Evolutionary conservation across 2,888 invertebrate genomes (phyloP), one percentile per base, ranked within the genome.

Genomic region (Serrognathus titanus): DNA sequence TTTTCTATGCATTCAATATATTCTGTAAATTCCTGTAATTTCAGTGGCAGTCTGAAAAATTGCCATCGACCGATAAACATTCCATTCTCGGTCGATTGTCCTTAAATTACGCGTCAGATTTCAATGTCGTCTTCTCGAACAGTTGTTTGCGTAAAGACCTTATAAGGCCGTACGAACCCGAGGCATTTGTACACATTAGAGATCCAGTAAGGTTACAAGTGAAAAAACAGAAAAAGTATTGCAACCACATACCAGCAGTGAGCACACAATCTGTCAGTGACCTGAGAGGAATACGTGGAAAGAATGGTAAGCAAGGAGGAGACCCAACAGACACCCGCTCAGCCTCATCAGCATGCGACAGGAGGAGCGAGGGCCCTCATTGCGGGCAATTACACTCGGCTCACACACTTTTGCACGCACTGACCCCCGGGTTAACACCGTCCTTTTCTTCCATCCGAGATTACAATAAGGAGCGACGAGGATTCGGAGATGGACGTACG

Each of bases 221-320:
- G 37, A 45, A 52, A 52, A 43, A 11, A 20, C 43, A 52, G 46
- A 52, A 52, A 51, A 52, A 52, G 52, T 52, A 52, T 52, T 43
- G 52, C 52, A 52, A 52, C 66, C 67, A 69, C 71, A 70, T 69
- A 67, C 69, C 70, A 66, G 63, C 69, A 67, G 67, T 67, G 69
- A 68, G 67, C 69, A 63, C 66, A 68, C 71, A 72, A 72, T 72
- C 71, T 71, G 71, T 71, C 71, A 71, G 63, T 71, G 71, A 72
- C 71, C 71, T 66, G 70, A 71, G 68, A 70, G 62, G 61, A 59
- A 63, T 67, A 71, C 71, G 71, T 71, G 71, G 55, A 59, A 53
- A 56, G 71, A 68, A 70, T 71, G 47, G 53, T 49, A 58, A 63
- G 55, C 55, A 52, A 38, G 52, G 45, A 47, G 52, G 45, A 47